These are phyloP conservation scores for Smittia aterrima DNA, from an alignment of 2,888 invertebrate species.

Conservation along the genomic window DNA sequence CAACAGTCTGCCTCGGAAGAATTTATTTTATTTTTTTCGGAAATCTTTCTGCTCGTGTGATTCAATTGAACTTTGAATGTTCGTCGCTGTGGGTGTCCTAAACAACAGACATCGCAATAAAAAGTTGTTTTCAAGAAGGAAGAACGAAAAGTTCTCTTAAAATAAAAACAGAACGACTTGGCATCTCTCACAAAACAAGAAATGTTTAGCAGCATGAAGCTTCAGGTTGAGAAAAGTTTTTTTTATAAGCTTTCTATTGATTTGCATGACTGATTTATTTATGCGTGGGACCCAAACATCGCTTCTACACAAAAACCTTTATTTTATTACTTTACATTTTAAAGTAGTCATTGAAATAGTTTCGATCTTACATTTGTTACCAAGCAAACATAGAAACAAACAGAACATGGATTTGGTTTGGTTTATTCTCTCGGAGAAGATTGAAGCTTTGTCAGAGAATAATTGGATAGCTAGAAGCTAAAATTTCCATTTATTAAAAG, in stretches of 20 bases:
- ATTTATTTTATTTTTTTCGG: neutral
- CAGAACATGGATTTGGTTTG: neutral
- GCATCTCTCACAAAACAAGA: neutral
- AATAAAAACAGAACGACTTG: slow-evolving; percentile 9
- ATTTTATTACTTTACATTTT: too few species aligned
- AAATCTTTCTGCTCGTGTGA: slow-evolving; percentile 16
- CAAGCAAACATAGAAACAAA: neutral
- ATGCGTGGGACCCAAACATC: too few species aligned
- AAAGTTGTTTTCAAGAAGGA: neutral
- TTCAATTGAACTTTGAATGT: slow-evolving; percentile 39
- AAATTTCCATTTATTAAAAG: slow-evolving; percentile 25
- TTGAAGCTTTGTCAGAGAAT: slow-evolving; percentile 12
- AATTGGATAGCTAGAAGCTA: slow-evolving; percentile 33
- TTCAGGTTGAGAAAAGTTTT: too few species aligned
- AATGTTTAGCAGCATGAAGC: neutral
- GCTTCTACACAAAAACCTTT: too few species aligned
- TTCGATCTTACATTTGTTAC: neutral
- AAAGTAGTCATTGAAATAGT: too few species aligned
- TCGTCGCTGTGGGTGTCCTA: slow-evolving; percentile 33
- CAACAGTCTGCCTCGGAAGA: slow-evolving; percentile 6
- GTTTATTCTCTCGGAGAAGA: neutral
- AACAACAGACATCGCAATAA: neutral
- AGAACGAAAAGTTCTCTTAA: neutral
- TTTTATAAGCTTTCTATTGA: too few species aligned
- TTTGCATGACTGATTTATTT: too few species aligned